A percentile compares a stretch with the other conserved stretches of the same genome.
These are phyloP conservation scores for Cylas formicarius DNA, from an alignment of 1,140 invertebrate species.

Conservation along the genomic window DNA sequence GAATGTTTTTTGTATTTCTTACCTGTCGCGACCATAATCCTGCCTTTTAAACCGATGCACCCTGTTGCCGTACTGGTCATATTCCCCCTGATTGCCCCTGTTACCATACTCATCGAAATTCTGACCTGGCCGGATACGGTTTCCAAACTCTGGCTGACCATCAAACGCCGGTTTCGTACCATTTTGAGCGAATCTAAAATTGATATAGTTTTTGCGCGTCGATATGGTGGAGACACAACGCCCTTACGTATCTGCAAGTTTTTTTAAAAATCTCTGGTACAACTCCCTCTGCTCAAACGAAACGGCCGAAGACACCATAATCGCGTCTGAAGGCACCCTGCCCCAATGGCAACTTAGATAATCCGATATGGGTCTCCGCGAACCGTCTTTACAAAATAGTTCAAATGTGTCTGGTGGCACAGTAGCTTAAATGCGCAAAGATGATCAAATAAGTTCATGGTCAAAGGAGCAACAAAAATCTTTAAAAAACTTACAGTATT, in stretches of 20 bases:
- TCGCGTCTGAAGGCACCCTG: constrained; percentile 72
- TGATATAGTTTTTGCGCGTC: not conserved
- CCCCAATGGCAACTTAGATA: constrained; percentile 85
- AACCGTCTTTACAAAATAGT: constrained; percentile 80
- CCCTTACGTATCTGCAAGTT: constrained; percentile 46
- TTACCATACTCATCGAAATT: constrained; percentile 21
- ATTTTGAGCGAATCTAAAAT: constrained; percentile 6
- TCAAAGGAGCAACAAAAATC: no score
- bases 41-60: constrained; percentile 28
- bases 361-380: constrained; percentile 58
- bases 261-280: constrained; percentile 54
- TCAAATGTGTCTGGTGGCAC: constrained; percentile 60
- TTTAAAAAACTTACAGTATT: constrained; percentile 45
- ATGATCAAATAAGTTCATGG: no score
- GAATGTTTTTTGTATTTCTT: no score
- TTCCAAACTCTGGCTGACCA: constrained; percentile 14
- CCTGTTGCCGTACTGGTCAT: constrained; percentile 27
- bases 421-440: constrained; percentile 3
- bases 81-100: constrained; percentile 1
- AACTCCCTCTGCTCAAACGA: constrained; percentile 50
- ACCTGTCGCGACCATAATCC: constrained; percentile 19
- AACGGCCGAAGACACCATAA: constrained; percentile 79
- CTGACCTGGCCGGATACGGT: constrained; percentile 11
- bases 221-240: not conserved
- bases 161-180: constrained; percentile 9